Evolutionary conservation across 2,113 vertebrate genomes (phyloP), one percentile per base, ranked within the genome.

Genomic region (Hemichromis elongatus): DNA sequence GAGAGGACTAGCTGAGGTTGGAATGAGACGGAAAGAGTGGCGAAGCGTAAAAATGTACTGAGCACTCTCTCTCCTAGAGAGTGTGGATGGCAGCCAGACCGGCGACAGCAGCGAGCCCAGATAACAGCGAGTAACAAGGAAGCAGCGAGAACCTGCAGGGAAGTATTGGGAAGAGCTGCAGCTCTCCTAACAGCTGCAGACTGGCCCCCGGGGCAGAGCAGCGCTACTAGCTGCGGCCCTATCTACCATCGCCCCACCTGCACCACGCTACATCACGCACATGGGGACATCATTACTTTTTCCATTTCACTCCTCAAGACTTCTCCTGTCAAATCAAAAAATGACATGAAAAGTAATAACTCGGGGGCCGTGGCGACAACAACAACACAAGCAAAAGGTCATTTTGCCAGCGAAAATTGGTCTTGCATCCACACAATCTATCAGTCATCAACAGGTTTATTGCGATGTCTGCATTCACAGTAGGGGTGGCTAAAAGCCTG

Each of bases 261-360:
- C 90, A 81, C 37, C 50, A 24, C 26, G 14, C 57, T 45, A 40
- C 89, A 88, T 55, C 73, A 18, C 11, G 50, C 24, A 42, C 86
- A 86, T 18, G 70, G 86, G 88, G 81, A 89, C 91, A 90, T 93
- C 91, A 92, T 95, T 94, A 92, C 84, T 85, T 92, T 93, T 86
- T 82, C 85, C 81, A 79, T 90, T 89, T 88, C 84, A 79, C 86
- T 93, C 85, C 77, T 87, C 8, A 5, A 88, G 83, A 86, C 86
- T 85, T 90, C 88, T 86, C 77, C 79, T 91, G 91, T 93, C 92
- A 88, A 89, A 92, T 87, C 73, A 86, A 81, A 87, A 90, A 85
- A 85, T 45, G 80, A 90, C 88, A 92, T 5, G 37, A 89, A 86
- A 91, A 93, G 93, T 86, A 92, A 93, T 91, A 91, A 93, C 83